A percentile compares a stretch with the other conserved stretches of the same genome.
phyloP scores from a whole-genome alignment of 2,797 vertebrate genomes.

The Rallus crepitans region DNA sequence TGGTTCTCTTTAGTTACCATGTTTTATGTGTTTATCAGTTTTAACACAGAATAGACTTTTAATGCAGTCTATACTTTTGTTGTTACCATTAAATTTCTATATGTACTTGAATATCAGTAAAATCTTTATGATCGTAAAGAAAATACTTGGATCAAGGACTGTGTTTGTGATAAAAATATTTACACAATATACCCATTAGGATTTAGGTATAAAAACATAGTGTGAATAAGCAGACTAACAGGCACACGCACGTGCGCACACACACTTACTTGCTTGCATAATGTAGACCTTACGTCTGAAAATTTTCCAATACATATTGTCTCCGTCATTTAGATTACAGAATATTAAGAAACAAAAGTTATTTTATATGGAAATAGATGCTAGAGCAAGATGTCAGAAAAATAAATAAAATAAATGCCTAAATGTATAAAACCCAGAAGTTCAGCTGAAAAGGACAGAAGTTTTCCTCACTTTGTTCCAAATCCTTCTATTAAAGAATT shows the following conservation, averaged over 20 bases:
- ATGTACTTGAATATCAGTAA: not conserved
- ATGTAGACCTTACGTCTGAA: not conserved
- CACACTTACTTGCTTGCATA: rapidly evolving
- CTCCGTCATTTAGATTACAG: not conserved
- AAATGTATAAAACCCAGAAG: not conserved
- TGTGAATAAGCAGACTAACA: not conserved
- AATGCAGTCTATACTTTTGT: not conserved
- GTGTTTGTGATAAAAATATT: not conserved
- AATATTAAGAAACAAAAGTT: not conserved
- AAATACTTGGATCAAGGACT: not conserved
- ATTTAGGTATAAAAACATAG: not conserved
- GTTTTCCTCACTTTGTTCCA: not conserved
- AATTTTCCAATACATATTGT: not conserved
- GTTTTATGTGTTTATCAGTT: not conserved
- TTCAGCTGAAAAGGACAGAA: not conserved
- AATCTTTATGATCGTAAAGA: not conserved
- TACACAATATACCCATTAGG: not conserved
- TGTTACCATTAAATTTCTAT: not conserved
- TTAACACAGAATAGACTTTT: not conserved
- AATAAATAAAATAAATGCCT: not conserved
- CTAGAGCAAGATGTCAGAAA: not conserved
- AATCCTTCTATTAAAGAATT: not conserved
- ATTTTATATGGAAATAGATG: not conserved
- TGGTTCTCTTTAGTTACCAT: not conserved
- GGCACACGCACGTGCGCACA: not conserved